Evolutionary conservation across 2,113 vertebrate species (phyloP).

Genomic region (Lucifuga dentata): DNA sequence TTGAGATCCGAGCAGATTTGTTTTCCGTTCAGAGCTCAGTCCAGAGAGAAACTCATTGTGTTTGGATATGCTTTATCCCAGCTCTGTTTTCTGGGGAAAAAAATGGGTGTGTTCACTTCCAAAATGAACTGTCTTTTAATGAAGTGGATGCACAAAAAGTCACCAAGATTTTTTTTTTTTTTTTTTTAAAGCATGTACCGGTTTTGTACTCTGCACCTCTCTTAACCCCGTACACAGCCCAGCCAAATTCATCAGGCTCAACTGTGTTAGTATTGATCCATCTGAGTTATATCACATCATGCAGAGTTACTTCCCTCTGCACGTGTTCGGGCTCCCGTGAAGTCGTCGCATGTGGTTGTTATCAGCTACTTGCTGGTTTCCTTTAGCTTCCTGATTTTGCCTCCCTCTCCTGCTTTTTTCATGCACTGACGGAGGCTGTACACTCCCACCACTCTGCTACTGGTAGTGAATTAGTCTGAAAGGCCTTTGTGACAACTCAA

Average conservation of each 20-base stretch:
- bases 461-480: constrained; percentile 25
- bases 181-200: too few relatives aligned
- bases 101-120: neutral
- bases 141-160: constrained; percentile 38
- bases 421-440: constrained; percentile 2
- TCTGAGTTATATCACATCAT: constrained; percentile 58
- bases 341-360: constrained; percentile 56
- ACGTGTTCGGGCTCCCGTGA: constrained; percentile 24
- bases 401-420: constrained; percentile 11
- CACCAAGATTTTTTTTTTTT: constrained; percentile 11
- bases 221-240: constrained; percentile 48
- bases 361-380: constrained; percentile 54
- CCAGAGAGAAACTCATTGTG: neutral
- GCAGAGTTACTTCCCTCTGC: constrained; percentile 34
- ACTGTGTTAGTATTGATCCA: constrained; percentile 72
- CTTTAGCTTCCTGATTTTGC: constrained; percentile 48
- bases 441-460: neutral
- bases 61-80: constrained; percentile 17
- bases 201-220: constrained; percentile 35
- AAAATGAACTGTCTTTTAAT: constrained; percentile 27
- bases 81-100: constrained; percentile 4
- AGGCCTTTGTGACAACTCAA: constrained; percentile 8
- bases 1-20: constrained; percentile 62
- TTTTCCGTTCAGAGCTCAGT: constrained; percentile 37
- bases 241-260: constrained; percentile 53